Conservation (phyloP, 1,140 invertebrate genomes). For the Saccostrea echinata region DNA sequence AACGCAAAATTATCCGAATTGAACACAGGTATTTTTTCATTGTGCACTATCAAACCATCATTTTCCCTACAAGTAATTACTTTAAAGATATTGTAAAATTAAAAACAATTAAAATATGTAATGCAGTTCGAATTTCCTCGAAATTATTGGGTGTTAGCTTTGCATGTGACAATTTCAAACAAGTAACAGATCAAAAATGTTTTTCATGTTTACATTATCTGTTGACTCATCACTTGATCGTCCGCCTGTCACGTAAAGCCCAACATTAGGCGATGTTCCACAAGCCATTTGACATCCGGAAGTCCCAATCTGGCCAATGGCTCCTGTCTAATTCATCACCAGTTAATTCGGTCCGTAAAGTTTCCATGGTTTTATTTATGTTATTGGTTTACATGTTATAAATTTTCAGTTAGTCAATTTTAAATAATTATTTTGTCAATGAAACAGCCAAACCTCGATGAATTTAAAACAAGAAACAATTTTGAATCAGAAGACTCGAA, state of each 20-base stretch:
- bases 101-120: background rate
- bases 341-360: background rate
- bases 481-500: background rate
- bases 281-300: slow-evolving; percentile 35
- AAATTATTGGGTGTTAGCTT: background rate
- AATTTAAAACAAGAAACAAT: too few species aligned
- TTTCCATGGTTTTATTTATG: background rate
- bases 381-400: background rate
- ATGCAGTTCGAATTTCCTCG: slow-evolving; percentile 10
- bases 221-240: background rate
- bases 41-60: too few species aligned
- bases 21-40: too few species aligned
- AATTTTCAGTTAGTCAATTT: background rate
- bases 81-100: too few species aligned
- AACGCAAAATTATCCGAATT: too few species aligned
- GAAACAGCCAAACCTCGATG: background rate
- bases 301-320: background rate
- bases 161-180: background rate
- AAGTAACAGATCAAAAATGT: background rate
- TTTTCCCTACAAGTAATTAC: too few species aligned
- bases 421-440: background rate
- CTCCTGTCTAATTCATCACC: background rate
- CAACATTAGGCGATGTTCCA: slow-evolving; percentile 21
- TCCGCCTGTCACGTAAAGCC: background rate
- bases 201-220: slow-evolving; percentile 12